These are phyloP conservation scores for Prunella fulvescens DNA, from an alignment of 2,113 vertebrate genomes.

Conservation along the genomic window DNA sequence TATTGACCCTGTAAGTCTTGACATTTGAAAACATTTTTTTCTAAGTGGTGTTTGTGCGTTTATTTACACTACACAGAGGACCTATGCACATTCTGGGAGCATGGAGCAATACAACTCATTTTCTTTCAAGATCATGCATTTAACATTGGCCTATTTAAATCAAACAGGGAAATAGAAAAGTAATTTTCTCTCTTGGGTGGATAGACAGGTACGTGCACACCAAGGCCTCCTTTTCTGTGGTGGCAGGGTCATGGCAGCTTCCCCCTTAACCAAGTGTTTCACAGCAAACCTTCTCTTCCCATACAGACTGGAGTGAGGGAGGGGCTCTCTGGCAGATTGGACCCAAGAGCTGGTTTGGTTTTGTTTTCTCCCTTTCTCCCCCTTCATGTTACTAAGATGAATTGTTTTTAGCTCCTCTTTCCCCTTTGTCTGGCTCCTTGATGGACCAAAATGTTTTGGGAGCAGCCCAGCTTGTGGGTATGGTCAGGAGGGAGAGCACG, in stretches of 20 bases:
- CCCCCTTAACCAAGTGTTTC: rapidly evolving
- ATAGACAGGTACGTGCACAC: rapidly evolving
- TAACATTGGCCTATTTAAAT: not conserved
- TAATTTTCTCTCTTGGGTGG: not conserved
- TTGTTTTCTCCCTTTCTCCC: not conserved
- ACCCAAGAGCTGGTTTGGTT: not conserved
- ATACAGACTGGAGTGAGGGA: not conserved
- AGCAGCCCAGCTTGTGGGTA: not conserved
- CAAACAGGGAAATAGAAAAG: not conserved
- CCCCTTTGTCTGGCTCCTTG: rapidly evolving
- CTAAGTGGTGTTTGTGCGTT: not conserved
- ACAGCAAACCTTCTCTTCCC: not conserved
- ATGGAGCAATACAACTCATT: not conserved
- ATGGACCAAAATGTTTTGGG: not conserved
- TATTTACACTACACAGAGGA: not conserved
- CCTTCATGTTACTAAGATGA: not conserved
- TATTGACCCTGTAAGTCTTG: not conserved
- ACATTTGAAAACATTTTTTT: not conserved
- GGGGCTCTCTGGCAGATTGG: rapidly evolving
- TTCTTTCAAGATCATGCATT: not conserved
- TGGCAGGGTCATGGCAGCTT: not conserved
- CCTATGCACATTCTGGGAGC: not conserved
- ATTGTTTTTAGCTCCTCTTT: not conserved
- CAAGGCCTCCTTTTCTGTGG: rapidly evolving
- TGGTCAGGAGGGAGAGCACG: not conserved